phyloP scores from a whole-genome alignment of 2,797 vertebrate genomes.

The Enteromius viviparus region DNA sequence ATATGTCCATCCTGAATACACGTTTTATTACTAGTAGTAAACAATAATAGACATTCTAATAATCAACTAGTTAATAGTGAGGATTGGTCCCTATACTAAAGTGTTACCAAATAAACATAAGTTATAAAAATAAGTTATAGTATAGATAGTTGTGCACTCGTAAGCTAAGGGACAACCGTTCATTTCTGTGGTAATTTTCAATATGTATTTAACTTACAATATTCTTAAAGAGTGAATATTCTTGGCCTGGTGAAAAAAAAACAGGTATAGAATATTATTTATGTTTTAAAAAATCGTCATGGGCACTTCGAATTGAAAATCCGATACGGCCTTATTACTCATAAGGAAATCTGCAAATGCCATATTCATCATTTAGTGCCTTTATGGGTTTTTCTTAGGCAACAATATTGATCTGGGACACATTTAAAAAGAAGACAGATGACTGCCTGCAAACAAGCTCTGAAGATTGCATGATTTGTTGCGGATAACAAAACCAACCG shows the following conservation, averaged over 20 bases:
- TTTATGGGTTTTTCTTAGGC: slow-evolving; percentile 21
- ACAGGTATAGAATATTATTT: not conserved
- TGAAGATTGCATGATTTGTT: slow-evolving; percentile 27
- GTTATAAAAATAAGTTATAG: not conserved
- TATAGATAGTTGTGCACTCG: not conserved
- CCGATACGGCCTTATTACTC: slow-evolving; percentile 22
- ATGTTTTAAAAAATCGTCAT: not conserved
- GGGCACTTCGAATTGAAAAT: slow-evolving; percentile 19
- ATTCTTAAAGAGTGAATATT: not conserved
- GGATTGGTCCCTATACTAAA: not conserved
- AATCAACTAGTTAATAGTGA: not conserved
- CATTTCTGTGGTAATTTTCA: not conserved
- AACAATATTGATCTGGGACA: slow-evolving; percentile 44
- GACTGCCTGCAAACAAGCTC: slow-evolving; percentile 16
- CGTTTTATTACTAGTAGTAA: not conserved
- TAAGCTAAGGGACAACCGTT: not conserved
- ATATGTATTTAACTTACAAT: not conserved
- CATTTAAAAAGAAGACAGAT: slow-evolving; percentile 38
- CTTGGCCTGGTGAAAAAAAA: not conserved
- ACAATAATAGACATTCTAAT: not conserved
- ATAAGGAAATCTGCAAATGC: slow-evolving; percentile 35
- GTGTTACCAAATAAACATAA: not conserved
- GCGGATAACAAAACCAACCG: slow-evolving; percentile 30
- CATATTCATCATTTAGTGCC: slow-evolving; percentile 41
- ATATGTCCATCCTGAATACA: not conserved